Evolutionary conservation across 2,113 vertebrate genomes (phyloP).

Genomic region (Nibea coibor): DNA sequence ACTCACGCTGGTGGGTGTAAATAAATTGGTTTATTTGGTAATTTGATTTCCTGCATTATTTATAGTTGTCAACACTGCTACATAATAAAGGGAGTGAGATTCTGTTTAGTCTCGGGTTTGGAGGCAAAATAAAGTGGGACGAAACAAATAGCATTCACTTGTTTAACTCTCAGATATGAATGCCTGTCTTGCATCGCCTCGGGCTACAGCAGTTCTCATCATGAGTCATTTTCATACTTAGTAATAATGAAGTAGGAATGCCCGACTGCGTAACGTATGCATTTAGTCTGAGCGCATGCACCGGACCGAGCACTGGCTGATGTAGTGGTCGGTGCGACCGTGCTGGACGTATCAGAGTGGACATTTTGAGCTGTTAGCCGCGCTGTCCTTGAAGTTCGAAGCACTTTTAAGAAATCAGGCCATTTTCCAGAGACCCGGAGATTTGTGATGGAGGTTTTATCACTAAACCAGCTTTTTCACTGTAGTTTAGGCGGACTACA

Average conservation of each 20-base stretch:
- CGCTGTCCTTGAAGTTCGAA: background rate
- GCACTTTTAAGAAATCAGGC: background rate
- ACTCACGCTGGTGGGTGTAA: constrained; percentile 63
- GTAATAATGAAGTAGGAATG: constrained; percentile 61
- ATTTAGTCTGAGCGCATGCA: constrained; percentile 47
- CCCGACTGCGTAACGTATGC: constrained; percentile 20
- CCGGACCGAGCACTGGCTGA: background rate
- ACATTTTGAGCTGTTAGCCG: background rate
- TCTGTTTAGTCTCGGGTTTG: constrained; percentile 37
- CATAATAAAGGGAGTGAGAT: constrained; percentile 38
- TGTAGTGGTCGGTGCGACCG: background rate
- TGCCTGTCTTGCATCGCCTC: constrained; percentile 55
- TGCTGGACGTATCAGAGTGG: constrained; percentile 1
- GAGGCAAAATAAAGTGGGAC: constrained; percentile 57
- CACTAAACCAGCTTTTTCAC: too few relatives aligned
- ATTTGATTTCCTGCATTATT: constrained; percentile 67
- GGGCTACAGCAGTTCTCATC: constrained; percentile 61
- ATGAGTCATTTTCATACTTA: constrained; percentile 63
- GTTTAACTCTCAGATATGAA: constrained; percentile 59
- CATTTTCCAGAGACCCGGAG: too few relatives aligned
- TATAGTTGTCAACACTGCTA: constrained; percentile 52
- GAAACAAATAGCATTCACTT: constrained; percentile 50
- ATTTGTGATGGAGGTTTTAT: background rate
- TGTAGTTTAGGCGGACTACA: too few relatives aligned
- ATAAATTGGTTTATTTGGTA: constrained; percentile 71